A percentile compares a stretch with the other conserved stretches of the same genome.
These are phyloP conservation scores for Platanista minor DNA, from an alignment of 2,113 vertebrate genomes.

Conservation along the genomic window DNA sequence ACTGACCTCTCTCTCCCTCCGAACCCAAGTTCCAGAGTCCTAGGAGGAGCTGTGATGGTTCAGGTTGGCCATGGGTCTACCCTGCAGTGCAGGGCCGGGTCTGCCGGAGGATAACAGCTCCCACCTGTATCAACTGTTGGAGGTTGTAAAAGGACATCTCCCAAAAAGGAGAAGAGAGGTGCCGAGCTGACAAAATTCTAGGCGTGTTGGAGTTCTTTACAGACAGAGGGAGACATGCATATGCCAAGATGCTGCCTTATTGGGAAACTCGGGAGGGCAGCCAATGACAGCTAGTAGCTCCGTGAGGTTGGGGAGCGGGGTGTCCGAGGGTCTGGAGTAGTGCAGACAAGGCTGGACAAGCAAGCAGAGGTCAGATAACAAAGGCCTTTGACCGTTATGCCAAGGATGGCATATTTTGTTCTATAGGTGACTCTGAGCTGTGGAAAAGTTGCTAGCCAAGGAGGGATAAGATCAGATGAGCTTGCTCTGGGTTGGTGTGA, in stretches of 20 bases:
- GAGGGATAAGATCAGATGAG: background rate
- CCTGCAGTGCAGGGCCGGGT: too few species aligned
- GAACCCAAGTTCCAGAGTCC: background rate
- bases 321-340: rapidly evolving
- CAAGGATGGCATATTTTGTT: background rate
- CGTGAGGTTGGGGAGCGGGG: background rate
- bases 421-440: background rate
- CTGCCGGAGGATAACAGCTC: rapidly evolving
- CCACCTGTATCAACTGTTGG: background rate
- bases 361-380: background rate
- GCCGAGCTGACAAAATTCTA: background rate
- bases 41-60: background rate
- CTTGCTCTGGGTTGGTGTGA: background rate
- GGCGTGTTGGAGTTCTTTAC: rapidly evolving
- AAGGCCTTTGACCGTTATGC: rapidly evolving
- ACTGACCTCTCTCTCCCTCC: background rate
- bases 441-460: background rate
- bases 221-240: background rate
- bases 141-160: background rate
- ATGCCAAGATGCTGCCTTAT: background rate
- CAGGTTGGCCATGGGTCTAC: background rate
- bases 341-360: background rate
- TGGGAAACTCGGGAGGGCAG: too few species aligned
- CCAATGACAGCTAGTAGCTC: background rate
- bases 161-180: background rate